phyloP scores from a whole-genome alignment of 2,797 vertebrate genomes.

The Lepus townsendii region DNA sequence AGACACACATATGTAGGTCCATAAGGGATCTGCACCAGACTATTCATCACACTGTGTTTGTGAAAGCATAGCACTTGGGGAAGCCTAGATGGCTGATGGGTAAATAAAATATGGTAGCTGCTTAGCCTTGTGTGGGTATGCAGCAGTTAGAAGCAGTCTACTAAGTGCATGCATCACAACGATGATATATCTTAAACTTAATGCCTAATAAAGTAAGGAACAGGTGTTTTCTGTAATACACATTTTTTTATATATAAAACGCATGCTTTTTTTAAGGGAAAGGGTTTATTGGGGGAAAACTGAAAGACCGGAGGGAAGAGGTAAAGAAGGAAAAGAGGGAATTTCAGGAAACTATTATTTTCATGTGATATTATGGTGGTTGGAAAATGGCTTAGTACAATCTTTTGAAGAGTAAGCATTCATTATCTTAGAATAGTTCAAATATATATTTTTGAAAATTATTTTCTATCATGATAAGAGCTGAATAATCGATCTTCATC shows the following conservation, averaged over 20 bases:
- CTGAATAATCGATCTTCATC: neutral
- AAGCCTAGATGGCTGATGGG: neutral
- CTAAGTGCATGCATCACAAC: neutral
- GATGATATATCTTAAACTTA: neutral
- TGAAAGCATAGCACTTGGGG: neutral
- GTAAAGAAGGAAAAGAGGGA: neutral
- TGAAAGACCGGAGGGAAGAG: neutral
- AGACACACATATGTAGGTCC: neutral
- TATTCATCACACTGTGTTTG: neutral
- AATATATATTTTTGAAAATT: conserved; percentile 27
- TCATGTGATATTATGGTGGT: neutral
- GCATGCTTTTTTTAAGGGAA: no score
- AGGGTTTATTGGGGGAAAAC: neutral
- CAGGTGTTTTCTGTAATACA: neutral
- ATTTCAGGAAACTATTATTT: neutral
- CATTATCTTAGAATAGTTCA: conserved; percentile 30
- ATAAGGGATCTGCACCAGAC: neutral
- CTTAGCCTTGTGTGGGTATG: neutral
- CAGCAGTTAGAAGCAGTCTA: neutral
- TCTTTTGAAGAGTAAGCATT: conserved; percentile 37
- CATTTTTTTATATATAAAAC: neutral
- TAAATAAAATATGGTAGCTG: neutral
- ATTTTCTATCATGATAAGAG: neutral
- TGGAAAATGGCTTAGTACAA: neutral
- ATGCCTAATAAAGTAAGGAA: neutral